These are phyloP conservation scores for Hydropotes inermis DNA, from an alignment of 2,113 vertebrate species.

Conservation along the genomic window DNA sequence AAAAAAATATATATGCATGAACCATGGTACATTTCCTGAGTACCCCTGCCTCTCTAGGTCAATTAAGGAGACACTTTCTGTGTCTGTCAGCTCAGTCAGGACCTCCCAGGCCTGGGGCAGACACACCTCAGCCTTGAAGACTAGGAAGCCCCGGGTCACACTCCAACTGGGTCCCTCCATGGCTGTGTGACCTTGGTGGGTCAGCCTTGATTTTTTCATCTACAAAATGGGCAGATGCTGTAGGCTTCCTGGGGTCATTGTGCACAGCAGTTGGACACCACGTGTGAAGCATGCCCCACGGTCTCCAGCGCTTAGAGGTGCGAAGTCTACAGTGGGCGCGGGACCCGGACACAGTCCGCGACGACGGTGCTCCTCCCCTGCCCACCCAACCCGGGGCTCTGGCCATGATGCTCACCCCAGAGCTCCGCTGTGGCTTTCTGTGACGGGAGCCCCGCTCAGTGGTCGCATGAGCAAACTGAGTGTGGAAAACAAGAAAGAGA, in stretches of 20 bases:
- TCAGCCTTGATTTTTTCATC: neutral
- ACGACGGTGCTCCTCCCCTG: rapidly evolving
- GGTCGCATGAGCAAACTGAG: neutral
- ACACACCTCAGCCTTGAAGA: neutral
- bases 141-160: neutral
- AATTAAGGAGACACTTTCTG: neutral
- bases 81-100: neutral
- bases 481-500: neutral
- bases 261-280: neutral
- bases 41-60: rapidly evolving
- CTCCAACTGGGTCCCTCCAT: neutral
- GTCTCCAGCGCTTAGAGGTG: neutral
- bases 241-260: neutral
- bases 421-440: neutral
- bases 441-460: rapidly evolving
- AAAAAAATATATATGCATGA: neutral
- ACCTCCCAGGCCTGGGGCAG: neutral
- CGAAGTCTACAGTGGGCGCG: rapidly evolving
- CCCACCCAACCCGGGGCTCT: neutral
- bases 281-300: rapidly evolving
- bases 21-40: neutral
- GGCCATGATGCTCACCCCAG: neutral
- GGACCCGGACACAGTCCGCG: rapidly evolving
- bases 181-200: neutral
- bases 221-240: neutral